A percentile compares a stretch with the other conserved stretches of the same genome.
Conservation (phyloP, 2,888 invertebrate genomes). For the Drosophila imparisetae region DNA sequence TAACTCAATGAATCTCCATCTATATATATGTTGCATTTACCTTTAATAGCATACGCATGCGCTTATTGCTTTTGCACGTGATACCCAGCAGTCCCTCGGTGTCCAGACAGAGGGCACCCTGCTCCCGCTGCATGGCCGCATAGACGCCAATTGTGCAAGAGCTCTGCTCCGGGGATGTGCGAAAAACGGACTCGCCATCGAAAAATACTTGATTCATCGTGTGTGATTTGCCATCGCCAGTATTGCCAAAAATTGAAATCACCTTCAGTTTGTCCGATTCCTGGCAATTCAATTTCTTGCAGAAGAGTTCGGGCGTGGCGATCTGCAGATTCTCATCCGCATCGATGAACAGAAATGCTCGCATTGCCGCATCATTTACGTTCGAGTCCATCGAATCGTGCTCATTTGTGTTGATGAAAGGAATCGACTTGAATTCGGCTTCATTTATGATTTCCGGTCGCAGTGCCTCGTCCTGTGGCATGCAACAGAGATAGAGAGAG, state of each 20-base stretch:
- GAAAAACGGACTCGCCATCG: constrained; percentile 86
- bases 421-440: constrained; percentile 82
- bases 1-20: neutral
- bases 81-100: constrained; percentile 91
- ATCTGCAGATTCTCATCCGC: constrained; percentile 87
- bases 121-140: constrained; percentile 89
- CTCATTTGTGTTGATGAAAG: constrained; percentile 73
- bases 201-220: constrained; percentile 91
- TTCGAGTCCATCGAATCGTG: constrained; percentile 66
- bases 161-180: constrained; percentile 85
- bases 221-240: constrained; percentile 93
- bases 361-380: constrained; percentile 54
- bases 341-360: constrained; percentile 87
- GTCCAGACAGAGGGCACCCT: constrained; percentile 90
- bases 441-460: constrained; percentile 75
- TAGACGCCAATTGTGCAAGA: constrained; percentile 92
- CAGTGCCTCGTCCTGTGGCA: constrained; percentile 74
- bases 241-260: constrained; percentile 93
- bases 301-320: constrained; percentile 86
- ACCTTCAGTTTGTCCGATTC: constrained; percentile 89
- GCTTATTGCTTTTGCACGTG: constrained; percentile 79
- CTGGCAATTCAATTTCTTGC: constrained; percentile 78
- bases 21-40: constrained; percentile 68
- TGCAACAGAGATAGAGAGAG: constrained; percentile 3
- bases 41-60: constrained; percentile 89